Evolutionary conservation across 2,113 vertebrate species (phyloP).

Genomic region (Peromyscus leucopus): DNA sequence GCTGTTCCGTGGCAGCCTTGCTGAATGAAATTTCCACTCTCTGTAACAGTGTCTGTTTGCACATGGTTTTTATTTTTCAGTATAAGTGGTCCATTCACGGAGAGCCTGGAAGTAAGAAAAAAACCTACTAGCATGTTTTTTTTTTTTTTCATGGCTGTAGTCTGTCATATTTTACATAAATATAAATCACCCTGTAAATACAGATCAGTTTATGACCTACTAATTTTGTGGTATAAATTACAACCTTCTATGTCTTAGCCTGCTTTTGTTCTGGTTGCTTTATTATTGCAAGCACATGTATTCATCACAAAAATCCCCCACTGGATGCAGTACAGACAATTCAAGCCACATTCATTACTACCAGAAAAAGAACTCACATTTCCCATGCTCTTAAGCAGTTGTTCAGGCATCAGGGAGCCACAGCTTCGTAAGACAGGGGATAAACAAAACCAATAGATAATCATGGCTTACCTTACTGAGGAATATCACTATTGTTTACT

Average conservation of each 20-base stretch:
- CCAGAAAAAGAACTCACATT: background rate
- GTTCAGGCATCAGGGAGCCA: background rate
- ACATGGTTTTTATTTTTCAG: slow-evolving; percentile 48
- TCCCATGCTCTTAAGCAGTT: background rate
- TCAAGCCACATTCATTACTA: background rate
- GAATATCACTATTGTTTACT: background rate
- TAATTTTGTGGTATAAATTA: background rate
- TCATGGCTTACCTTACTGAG: background rate
- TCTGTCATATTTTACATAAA: background rate
- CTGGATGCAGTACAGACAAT: background rate
- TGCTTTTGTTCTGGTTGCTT: background rate
- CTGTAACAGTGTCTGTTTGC: slow-evolving; percentile 15
- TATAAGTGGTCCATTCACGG: background rate
- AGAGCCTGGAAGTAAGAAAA: background rate
- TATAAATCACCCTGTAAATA: background rate
- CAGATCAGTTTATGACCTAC: background rate
- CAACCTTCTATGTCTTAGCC: background rate
- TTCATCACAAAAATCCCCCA: background rate
- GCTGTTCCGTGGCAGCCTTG: accelerated
- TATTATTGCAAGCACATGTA: background rate
- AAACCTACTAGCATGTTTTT: background rate
- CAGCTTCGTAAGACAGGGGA: background rate
- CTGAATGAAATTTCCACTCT: background rate
- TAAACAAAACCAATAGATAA: slow-evolving; percentile 29
- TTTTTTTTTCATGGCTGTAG: background rate